Conservation (phyloP, 2,113 vertebrate genomes). For the Arvicanthis niloticus region DNA sequence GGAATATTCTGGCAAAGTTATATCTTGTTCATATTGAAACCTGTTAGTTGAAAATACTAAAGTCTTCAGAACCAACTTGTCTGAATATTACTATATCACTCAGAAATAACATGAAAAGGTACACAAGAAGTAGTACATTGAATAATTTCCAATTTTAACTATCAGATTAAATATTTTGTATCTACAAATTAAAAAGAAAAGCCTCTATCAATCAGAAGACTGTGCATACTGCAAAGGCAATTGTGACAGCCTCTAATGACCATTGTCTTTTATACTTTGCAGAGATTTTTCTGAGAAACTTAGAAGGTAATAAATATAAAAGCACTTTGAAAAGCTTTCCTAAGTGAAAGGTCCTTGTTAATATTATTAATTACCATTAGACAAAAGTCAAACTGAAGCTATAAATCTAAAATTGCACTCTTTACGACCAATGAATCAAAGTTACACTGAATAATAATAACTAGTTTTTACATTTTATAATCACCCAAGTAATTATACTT, state of each 20-base stretch:
- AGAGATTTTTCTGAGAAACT: constrained; percentile 63
- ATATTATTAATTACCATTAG: constrained; percentile 65
- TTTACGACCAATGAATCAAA: constrained; percentile 37
- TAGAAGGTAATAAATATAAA: constrained; percentile 70
- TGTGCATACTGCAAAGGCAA: constrained; percentile 40
- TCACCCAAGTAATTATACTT: constrained; percentile 36
- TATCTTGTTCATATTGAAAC: constrained; percentile 1
- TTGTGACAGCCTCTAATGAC: constrained; percentile 60
- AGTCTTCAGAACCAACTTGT: constrained; percentile 33
- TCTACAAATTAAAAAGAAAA: constrained; percentile 51
- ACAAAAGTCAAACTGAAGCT: constrained; percentile 66
- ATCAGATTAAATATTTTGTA: constrained; percentile 39
- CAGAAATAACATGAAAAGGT: constrained; percentile 9
- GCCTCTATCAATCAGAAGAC: neutral
- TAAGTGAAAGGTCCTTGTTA: constrained; percentile 61
- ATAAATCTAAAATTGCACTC: constrained; percentile 37
- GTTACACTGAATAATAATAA: constrained; percentile 45
- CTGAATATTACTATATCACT: neutral
- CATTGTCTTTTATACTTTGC: constrained; percentile 47
- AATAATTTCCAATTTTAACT: constrained; percentile 37
- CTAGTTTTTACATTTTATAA: constrained; percentile 27
- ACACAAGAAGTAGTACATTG: neutral
- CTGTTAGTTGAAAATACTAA: neutral
- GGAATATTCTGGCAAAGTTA: neutral
- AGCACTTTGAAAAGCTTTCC: constrained; percentile 56